These are phyloP conservation scores for Cataglyphis cursor DNA, from an alignment of 2,888 invertebrate species.

Conservation along the genomic window DNA sequence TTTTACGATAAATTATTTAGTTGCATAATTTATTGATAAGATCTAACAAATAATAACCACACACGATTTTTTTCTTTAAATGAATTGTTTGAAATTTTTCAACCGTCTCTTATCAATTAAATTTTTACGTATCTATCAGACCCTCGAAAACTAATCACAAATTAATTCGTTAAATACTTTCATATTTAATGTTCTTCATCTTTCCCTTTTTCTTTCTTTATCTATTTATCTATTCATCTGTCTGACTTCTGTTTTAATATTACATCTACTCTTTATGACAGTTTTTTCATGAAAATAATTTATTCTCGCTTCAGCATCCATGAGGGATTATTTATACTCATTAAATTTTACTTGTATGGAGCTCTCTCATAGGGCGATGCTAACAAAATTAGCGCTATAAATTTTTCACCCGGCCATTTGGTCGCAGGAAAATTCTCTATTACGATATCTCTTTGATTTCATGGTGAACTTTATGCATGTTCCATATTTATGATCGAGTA, in stretches of 20 bases:
- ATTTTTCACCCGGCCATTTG: conserved; percentile 27
- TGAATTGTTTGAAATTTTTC: conserved; percentile 24
- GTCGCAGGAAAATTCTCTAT: not conserved
- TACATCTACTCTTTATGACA: not conserved
- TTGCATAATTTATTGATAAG: not conserved
- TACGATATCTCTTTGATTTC: conserved; percentile 34
- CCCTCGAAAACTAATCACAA: conserved; percentile 20
- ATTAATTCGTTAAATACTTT: conserved; percentile 43
- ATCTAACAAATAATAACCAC: not conserved
- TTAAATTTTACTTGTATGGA: conserved; percentile 43
- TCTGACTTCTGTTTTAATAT: conserved; percentile 20
- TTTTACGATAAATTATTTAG: not conserved
- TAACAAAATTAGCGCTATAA: conserved; percentile 23
- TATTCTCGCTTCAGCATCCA: conserved; percentile 15
- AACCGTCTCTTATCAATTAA: conserved; percentile 5
- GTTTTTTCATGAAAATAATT: conserved; percentile 37
- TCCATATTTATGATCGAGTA: not conserved
- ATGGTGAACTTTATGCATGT: not conserved
- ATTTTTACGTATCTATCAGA: conserved; percentile 8
- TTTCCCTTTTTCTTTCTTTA: not conserved
- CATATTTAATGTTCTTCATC: conserved; percentile 24
- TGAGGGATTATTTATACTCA: conserved; percentile 52
- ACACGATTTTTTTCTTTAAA: not conserved
- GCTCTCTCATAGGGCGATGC: not conserved
- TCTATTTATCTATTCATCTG: not conserved